Base-by-base conservation (phyloP, 1,140 invertebrate species). In the Adelges cooleyi region DNA sequence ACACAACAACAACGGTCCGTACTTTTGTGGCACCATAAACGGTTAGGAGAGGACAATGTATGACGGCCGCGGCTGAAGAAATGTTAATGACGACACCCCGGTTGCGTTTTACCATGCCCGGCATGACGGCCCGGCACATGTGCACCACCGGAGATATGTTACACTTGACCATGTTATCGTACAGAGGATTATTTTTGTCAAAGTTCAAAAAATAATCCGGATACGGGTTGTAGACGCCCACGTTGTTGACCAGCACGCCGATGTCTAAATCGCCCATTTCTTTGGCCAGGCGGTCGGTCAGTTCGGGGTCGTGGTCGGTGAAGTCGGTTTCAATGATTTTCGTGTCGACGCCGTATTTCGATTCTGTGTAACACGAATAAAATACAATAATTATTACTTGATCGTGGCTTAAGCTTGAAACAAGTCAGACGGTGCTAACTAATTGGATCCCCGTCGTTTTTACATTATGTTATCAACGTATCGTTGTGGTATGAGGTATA, bases 221-320 rank as follows among this genome's bases (percentile, higher is more conserved):
- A 74, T 90, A 83, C 0, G 84, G 77, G 75, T 96, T 96, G 56
- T 88, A 90, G 67, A 91, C 84, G 6, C 95, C 95, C 0, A 95
- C 94, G 78, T 98, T 98, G 75, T 99, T 99, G 4, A 98, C 83
- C 11, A 98, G 78, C n/a, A 94, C 84, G 1, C 90, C 93, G 66
- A 97, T 86, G 73, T 97, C 91, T 2, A 97, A 77, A 2, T 82
- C 86, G 11, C 76, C 76, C 10, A 94, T 79, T 65, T 87, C 80
- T 33, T 11, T 33, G 11, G 11, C 29, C 11, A 33, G 5, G 5
- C 11, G 5, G 29, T 33, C 29, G 5, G 29, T 33, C 11, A 33
- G 11, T 33, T 33, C 29, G 5, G 29, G 29, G 11, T 33, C 11
- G 5, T 33, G 5, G 11, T 33, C 29, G 11, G 5, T 6, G 29